phyloP scores from a whole-genome alignment of 2,797 vertebrate genomes.

The Lates japonicus region DNA sequence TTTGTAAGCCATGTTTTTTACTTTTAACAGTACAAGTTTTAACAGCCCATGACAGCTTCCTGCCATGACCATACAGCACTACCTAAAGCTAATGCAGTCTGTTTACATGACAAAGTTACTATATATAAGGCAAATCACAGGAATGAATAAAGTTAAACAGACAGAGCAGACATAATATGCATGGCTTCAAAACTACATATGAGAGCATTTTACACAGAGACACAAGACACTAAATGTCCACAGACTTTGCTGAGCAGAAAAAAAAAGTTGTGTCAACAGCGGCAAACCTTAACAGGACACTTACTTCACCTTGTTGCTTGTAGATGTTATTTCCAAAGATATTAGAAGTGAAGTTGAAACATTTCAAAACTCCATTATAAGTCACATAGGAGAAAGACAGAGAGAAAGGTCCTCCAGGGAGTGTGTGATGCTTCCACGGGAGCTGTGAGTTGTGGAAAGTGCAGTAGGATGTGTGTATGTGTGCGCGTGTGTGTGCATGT shows the following conservation, averaged over 20 bases:
- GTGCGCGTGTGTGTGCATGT: slow-evolving; percentile 53
- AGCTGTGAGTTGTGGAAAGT: slow-evolving; percentile 56
- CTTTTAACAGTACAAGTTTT: not conserved
- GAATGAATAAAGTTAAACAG: not conserved
- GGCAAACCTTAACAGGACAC: slow-evolving; percentile 34
- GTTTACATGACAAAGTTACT: slow-evolving; percentile 1
- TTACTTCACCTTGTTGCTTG: slow-evolving; percentile 55
- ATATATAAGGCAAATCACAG: not conserved
- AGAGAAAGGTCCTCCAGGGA: slow-evolving; percentile 37
- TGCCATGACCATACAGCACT: not conserved
- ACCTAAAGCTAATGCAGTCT: not conserved
- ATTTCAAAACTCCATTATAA: slow-evolving; percentile 34
- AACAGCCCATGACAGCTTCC: not conserved
- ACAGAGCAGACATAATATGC: not conserved
- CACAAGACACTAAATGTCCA: not conserved
- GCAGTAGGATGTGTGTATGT: slow-evolving; percentile 25
- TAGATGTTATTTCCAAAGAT: slow-evolving; percentile 29
- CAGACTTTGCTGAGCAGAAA: not conserved
- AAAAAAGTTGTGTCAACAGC: not conserved
- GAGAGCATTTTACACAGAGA: not conserved
- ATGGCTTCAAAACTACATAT: not conserved
- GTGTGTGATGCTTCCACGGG: slow-evolving; percentile 56
- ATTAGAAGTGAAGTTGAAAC: slow-evolving; percentile 5
- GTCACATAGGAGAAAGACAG: slow-evolving; percentile 41
- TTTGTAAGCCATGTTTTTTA: not conserved